These are phyloP conservation scores for Andrena fulva DNA, from an alignment of 2,888 invertebrate species.

Conservation along the genomic window DNA sequence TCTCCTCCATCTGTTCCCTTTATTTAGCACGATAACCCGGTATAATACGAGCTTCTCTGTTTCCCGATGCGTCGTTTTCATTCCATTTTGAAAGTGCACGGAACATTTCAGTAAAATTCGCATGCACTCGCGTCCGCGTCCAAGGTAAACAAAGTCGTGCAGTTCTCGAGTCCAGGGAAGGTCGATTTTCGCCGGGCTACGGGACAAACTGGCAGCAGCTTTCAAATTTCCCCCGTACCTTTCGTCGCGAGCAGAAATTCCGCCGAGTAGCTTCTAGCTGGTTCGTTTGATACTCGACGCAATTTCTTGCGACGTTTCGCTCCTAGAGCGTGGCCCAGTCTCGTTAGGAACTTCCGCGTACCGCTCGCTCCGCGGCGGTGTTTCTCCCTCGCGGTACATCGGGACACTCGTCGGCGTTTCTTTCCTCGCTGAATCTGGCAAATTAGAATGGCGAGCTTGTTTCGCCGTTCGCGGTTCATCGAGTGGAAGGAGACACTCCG, in stretches of 20 bases:
- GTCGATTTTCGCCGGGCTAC: conserved; percentile 8
- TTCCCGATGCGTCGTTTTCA: no score
- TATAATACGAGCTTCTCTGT: no score
- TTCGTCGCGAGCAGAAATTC: conserved; percentile 1
- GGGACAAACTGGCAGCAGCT: conserved; percentile 21
- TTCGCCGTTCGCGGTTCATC: background rate
- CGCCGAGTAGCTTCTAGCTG: conserved; percentile 8
- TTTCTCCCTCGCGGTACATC: background rate
- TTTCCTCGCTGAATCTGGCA: background rate
- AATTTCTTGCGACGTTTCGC: conserved; percentile 14
- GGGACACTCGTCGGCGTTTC: background rate
- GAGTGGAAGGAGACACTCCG: background rate
- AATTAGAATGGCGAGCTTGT: background rate
- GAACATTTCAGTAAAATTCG: background rate
- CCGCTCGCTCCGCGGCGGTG: background rate
- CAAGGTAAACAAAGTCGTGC: conserved; percentile 36
- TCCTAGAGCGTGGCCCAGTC: background rate
- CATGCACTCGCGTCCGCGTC: background rate
- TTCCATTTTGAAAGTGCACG: background rate
- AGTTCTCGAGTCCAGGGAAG: background rate
- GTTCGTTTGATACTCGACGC: conserved; percentile 13
- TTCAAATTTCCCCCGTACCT: conserved; percentile 13
- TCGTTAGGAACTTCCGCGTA: conserved; percentile 12
- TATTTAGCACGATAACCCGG: no score
- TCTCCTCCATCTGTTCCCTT: no score